Evolutionary conservation across 2,888 invertebrate species (phyloP).

Genomic region (Tanypteryx hageni): DNA sequence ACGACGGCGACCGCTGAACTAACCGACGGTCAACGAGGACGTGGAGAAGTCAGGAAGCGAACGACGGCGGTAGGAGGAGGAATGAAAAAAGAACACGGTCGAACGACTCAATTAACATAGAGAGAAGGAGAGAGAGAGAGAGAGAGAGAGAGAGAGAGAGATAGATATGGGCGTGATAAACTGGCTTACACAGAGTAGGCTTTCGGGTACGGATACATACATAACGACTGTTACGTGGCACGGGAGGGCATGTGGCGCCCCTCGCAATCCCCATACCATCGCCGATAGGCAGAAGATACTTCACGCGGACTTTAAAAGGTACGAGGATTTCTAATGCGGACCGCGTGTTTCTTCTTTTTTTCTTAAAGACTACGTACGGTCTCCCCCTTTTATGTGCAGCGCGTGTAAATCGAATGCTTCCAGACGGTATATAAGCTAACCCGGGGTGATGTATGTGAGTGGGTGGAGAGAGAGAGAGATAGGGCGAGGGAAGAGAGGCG

Average conservation of each 20-base stretch:
- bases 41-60: too few species aligned
- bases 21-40: too few species aligned
- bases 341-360: neutral
- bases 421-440: neutral
- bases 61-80: too few species aligned
- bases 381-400: neutral
- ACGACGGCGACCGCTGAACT: too few species aligned
- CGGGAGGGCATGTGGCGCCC: neutral
- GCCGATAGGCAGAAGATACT: neutral
- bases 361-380: neutral
- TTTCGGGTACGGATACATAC: neutral
- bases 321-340: conserved; percentile 16
- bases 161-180: neutral
- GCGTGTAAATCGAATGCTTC: conserved; percentile 13
- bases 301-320: neutral
- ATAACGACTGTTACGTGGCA: neutral
- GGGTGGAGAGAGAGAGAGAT: neutral
- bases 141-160: neutral
- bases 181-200: neutral
- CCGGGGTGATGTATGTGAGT: too few species aligned
- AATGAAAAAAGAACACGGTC: neutral
- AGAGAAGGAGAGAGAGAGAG: conserved; percentile 10
- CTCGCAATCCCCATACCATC: too few species aligned
- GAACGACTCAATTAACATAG: conserved; percentile 19
- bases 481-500: too few species aligned